phyloP scores from a whole-genome alignment of 2,888 invertebrate genomes.

The Lissocephala sabroskyi region DNA sequence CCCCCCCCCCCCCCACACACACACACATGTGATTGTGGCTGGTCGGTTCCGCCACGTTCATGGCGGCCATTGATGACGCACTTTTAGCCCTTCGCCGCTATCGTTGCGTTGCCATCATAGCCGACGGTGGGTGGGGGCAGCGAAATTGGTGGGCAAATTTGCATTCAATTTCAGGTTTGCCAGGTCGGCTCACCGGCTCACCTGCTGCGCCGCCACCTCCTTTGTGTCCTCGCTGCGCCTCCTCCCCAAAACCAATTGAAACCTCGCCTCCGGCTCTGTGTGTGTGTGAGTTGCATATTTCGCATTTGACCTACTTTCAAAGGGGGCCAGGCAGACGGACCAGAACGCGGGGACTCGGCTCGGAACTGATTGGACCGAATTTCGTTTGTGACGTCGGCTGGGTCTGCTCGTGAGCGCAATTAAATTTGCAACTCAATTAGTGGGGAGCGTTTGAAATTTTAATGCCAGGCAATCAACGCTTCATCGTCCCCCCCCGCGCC shows the following conservation, averaged over 20 bases:
- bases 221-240: conserved; percentile 8
- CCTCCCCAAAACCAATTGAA: conserved; percentile 49
- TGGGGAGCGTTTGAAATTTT: conserved; percentile 20
- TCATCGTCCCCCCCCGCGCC: too few relatives aligned
- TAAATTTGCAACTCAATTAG: conserved; percentile 50
- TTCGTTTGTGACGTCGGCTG: neutral
- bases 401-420: conserved; percentile 28
- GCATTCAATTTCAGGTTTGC: conserved; percentile 38
- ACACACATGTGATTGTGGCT: conserved; percentile 1
- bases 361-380: too few relatives aligned
- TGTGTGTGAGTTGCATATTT: conserved; percentile 36
- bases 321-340: neutral
- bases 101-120: conserved; percentile 27
- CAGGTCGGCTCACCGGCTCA: conserved; percentile 28
- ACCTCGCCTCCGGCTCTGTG: conserved; percentile 42
- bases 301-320: conserved; percentile 50
- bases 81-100: conserved; percentile 65
- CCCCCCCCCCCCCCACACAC: conserved; percentile 2
- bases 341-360: too few relatives aligned
- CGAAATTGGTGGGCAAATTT: conserved; percentile 20
- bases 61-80: conserved; percentile 69
- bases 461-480: conserved; percentile 9
- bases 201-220: conserved; percentile 33
- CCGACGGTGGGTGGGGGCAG: conserved; percentile 3
- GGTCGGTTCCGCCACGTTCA: conserved; percentile 33